phyloP scores from a whole-genome alignment of 53 echinoderm and acorn worm species.

The Henricia sp. region DNA sequence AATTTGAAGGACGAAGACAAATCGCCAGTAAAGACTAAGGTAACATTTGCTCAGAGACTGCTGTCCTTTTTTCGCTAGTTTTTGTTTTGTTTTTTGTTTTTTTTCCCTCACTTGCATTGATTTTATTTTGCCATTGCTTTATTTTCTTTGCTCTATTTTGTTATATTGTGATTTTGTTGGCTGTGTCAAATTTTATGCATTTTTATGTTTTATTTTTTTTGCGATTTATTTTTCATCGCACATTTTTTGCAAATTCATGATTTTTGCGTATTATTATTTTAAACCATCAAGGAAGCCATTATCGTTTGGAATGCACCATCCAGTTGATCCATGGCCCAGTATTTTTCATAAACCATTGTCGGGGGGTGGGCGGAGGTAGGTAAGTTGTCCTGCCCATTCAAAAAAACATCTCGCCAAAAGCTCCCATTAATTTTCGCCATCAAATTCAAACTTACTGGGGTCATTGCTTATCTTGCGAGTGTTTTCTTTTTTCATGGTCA shows the following conservation, averaged over 20 bases:
- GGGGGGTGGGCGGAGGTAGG: too few relatives aligned
- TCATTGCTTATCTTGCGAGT: too few relatives aligned
- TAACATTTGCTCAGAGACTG: constrained; percentile 41
- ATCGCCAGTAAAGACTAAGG: constrained; percentile 3
- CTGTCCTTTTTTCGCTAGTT: constrained; percentile 47
- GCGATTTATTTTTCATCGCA: not conserved
- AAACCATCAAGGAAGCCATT: not conserved
- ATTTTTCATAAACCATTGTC: too few relatives aligned
- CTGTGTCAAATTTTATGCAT: not conserved
- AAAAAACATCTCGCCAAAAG: too few relatives aligned
- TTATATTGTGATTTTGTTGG: not conserved
- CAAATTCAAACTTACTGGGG: too few relatives aligned
- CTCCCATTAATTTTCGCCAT: too few relatives aligned
- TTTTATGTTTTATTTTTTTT: not conserved
- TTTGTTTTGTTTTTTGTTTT: not conserved
- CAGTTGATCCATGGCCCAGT: too few relatives aligned
- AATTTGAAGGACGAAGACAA: not conserved
- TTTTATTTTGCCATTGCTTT: too few relatives aligned
- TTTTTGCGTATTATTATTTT: not conserved
- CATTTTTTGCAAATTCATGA: too few relatives aligned
- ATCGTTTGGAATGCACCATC: not conserved
- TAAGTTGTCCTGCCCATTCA: too few relatives aligned
- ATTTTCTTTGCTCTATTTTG: not conserved
- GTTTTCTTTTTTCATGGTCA: too few relatives aligned
- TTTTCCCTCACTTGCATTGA: too few relatives aligned